phyloP scores from a whole-genome alignment of 2,797 vertebrate genomes.

The Limosa lapponica region DNA sequence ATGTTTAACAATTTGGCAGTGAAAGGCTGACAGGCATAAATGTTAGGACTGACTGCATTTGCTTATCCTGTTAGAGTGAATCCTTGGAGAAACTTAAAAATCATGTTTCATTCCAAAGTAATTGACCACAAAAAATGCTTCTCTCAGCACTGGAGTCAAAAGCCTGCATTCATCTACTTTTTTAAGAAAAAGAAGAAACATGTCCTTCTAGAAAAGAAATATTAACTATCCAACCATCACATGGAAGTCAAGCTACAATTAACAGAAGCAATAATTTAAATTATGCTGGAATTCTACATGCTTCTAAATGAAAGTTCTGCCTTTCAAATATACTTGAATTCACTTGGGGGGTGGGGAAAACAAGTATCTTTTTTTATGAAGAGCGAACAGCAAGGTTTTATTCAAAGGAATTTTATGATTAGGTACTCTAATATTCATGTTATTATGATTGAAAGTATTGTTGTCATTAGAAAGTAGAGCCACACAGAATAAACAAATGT shows the following conservation, averaged over 20 bases:
- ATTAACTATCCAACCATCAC: background rate
- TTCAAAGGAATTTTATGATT: background rate
- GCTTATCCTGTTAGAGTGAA: background rate
- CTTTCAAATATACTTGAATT: background rate
- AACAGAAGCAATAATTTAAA: background rate
- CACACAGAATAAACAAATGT: background rate
- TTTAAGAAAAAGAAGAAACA: background rate
- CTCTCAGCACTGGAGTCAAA: background rate
- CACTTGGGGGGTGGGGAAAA: rapidly evolving
- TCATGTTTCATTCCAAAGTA: background rate
- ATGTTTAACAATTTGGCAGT: background rate
- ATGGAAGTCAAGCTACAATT: background rate
- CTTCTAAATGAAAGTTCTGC: background rate
- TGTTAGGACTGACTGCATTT: background rate
- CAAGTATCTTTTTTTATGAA: background rate
- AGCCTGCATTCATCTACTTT: background rate
- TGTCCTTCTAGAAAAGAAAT: background rate
- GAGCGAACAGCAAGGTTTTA: background rate
- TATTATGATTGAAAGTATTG: background rate
- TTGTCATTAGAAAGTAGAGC: background rate
- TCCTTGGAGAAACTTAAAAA: background rate
- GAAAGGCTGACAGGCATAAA: background rate
- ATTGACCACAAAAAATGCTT: background rate
- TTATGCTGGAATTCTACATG: background rate
- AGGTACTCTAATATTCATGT: background rate